Percentiles rank a stretch among this genome's conserved stretches.
phyloP scores from a whole-genome alignment of 2,888 invertebrate species.

The Clitarchus hookeri region DNA sequence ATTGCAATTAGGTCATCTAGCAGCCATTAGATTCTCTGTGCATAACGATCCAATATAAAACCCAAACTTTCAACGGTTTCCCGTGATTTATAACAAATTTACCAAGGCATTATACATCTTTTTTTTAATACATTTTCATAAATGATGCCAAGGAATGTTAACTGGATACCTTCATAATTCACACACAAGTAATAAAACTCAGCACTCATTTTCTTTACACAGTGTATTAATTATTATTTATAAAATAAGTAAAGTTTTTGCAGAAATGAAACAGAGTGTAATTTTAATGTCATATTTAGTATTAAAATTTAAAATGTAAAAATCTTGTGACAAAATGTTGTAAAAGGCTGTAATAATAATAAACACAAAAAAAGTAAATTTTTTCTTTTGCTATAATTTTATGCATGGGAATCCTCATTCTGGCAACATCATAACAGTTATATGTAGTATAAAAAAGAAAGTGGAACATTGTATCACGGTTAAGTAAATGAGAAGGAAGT shows the following conservation, averaged over 20 bases:
- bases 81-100: too few species aligned
- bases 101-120: too few species aligned
- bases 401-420: slow-evolving; percentile 30
- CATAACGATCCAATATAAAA: too few species aligned
- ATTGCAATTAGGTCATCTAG: too few species aligned
- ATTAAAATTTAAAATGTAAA: background rate
- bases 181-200: background rate
- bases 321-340: too few species aligned
- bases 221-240: too few species aligned
- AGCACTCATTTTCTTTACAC: background rate
- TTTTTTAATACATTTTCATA: background rate
- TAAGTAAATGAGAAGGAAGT: background rate
- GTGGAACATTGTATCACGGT: background rate
- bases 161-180: slow-evolving; percentile 4
- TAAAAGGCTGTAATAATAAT: background rate
- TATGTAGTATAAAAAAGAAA: background rate
- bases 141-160: background rate
- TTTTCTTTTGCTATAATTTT: background rate
- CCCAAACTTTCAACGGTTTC: too few species aligned
- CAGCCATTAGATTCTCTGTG: too few species aligned
- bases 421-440: slow-evolving; percentile 27
- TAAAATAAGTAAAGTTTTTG: background rate
- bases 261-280: background rate
- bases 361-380: background rate
- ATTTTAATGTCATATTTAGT: background rate